Evolutionary conservation across 2,888 invertebrate species (phyloP), one percentile per base, ranked within the genome.

Genomic region (Andrena fulva): DNA sequence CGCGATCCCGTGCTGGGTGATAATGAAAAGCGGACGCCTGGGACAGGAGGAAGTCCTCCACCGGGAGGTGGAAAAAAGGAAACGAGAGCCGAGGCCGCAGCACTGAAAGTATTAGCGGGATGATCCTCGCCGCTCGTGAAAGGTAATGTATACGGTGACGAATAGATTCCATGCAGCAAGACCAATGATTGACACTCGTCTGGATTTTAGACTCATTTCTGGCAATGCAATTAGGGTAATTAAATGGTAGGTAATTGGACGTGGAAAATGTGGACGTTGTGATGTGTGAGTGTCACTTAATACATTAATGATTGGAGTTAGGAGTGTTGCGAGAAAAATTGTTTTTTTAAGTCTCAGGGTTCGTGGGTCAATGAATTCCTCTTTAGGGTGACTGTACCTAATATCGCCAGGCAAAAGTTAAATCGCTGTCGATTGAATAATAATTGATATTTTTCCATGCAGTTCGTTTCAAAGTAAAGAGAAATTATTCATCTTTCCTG

Each of bases 1-100:
- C 76, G 77, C 86, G 89, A 86, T 86, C 89, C 79, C 83, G 82
- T 76, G 77, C 82, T 78, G 85, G 82, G 79, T 82, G 89, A 85
- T 87, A 89, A 88, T 88, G 87, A 77, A 89, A 87, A 78, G 85
- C 74, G 77, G 66, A 84, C 77, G 76, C 50, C 66, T 27, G 64
- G 74, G 70, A 74, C 60, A 72, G 71, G 59, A 77, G 79, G 77
- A 69, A 79, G 66, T 66, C 72, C 73, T 68, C 77, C 29, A 31
- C 8, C 50, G n/a, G 54, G 59, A 71, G 60, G 56, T 33, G 72
- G 63, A 75, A 76, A 78, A 68, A n/a, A 68, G 77, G 63, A 68
- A 76, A 64, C 48, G 29, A 62, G 60, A 67, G 27, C 24, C 29
- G 31, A 56, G 48, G 27, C 20, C n/a, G 20, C 33, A 7, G 16